These are phyloP conservation scores for Knipowitschia caucasica DNA, from an alignment of 2,797 vertebrate genomes.

Conservation along the genomic window DNA sequence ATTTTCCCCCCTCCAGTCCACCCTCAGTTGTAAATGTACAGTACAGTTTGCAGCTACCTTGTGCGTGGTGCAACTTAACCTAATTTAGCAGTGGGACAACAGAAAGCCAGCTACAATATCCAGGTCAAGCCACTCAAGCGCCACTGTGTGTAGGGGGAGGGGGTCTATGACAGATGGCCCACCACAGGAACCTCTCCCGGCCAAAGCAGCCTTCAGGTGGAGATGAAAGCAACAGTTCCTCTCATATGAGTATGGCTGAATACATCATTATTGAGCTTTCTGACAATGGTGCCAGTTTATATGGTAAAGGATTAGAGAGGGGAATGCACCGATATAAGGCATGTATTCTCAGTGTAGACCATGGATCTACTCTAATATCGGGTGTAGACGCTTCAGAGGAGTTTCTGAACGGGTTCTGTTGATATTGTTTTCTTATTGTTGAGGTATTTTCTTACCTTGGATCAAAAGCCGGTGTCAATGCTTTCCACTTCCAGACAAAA, in stretches of 20 bases:
- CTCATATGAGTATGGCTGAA: neutral
- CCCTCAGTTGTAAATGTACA: neutral
- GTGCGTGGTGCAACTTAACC: conserved; percentile 35
- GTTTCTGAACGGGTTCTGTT: no score
- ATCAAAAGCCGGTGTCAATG: conserved; percentile 19
- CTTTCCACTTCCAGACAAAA: conserved; percentile 44
- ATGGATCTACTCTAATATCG: no score
- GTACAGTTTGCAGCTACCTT: neutral
- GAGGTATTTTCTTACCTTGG: conserved; percentile 71
- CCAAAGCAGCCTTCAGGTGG: conserved; percentile 32
- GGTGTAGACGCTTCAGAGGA: neutral
- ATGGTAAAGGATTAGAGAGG: neutral
- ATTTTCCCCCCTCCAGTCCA: no score
- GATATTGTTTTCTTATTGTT: neutral
- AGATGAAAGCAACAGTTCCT: conserved; percentile 18
- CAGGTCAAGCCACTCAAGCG: conserved; percentile 66
- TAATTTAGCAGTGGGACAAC: conserved; percentile 49
- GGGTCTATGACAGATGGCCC: conserved; percentile 68
- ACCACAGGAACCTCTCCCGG: conserved; percentile 17
- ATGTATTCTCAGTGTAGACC: no score
- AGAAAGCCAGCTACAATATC: conserved; percentile 42
- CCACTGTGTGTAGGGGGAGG: conserved; percentile 50
- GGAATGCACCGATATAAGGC: neutral
- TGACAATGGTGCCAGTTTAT: neutral
- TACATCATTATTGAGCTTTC: neutral